Percentiles rank a stretch among this genome's conserved stretches.
phyloP scores from a whole-genome alignment of 2,888 invertebrate genomes.

The Netelia melanura region DNA sequence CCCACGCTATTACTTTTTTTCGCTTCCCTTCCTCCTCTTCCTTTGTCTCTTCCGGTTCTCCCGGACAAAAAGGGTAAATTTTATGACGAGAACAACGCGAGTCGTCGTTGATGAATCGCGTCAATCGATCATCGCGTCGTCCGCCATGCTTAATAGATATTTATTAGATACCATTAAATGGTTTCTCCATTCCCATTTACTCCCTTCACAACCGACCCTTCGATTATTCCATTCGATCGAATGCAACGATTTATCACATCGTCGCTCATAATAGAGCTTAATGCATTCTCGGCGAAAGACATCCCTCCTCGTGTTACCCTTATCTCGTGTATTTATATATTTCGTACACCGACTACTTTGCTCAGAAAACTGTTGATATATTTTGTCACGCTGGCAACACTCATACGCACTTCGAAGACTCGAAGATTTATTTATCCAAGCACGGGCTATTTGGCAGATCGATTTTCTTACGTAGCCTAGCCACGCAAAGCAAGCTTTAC shows the following conservation, averaged over 20 bases:
- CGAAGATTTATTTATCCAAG: no score
- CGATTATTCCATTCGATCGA: conserved; percentile 9
- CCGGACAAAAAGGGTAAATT: conserved; percentile 25
- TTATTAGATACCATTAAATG: conserved; percentile 6
- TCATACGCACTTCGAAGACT: no score
- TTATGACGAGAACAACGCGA: conserved; percentile 10
- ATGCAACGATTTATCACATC: not conserved
- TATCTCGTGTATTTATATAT: no score
- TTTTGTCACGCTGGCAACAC: no score
- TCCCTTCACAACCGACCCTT: not conserved
- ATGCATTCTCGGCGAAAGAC: not conserved
- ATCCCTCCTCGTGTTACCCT: conserved; percentile 2
- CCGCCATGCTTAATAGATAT: not conserved
- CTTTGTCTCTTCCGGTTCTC: not conserved
- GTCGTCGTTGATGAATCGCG: not conserved
- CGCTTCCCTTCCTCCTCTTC: not conserved
- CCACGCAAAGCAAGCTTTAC: no score
- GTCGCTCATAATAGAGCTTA: not conserved
- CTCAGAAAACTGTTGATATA: no score
- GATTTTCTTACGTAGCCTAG: no score
- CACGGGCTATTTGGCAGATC: no score
- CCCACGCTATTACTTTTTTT: not conserved
- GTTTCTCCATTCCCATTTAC: not conserved
- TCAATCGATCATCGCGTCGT: conserved; percentile 7
- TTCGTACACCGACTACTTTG: no score